Base-by-base conservation (phyloP, 23 tunicate genomes). In the Trididemnum nubilum region DNA sequence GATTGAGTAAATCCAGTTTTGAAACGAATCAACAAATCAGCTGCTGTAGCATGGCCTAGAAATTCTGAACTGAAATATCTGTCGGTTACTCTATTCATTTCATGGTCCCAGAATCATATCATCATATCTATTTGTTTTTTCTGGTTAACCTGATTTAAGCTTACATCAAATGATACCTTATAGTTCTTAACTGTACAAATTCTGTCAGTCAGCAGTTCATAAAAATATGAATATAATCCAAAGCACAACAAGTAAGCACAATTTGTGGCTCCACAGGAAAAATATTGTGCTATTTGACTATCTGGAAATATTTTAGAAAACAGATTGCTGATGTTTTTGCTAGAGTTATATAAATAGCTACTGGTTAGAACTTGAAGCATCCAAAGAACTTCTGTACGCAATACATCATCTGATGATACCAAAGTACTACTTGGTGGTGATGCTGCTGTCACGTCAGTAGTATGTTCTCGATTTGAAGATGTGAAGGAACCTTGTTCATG, bases 301-400 rank as follows among this genome's bases (percentile, higher is more conserved):
- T 33, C 74, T 30, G 74, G 38, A 67, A 67, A 67, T 38, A 67
- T 67, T 33, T 67, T 67, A 9, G 74, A 67, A 67, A 67, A 67
- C n/a, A 33, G 22, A 37, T 67, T 37, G 74, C 38, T 31, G 37
- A 67, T 31, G 33, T 67, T 38, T 33, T 67, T 67, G 22, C 19
- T 30, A 32, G 38, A 67, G 4, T 32, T 67, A 24, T 30, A 67
- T 31, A n/a, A 67, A 67, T 67, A 67, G 25, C 33, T 37, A 67
- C 74, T 67, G 7, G 29, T 33, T n/a, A 67, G 22, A 30, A 67
- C 38, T 33, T 67, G 31, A 4, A 67, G 9, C 31, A 67, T 38
- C 74, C 74, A 67, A 31, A 67, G n/a, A 67, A 67, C 74, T n/a
- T 67, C 38, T 7, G 74, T 38, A 67, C 25, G 74, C 25, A 67